A percentile compares a stretch with the other conserved stretches of the same genome.
These are phyloP conservation scores for Lagopus muta DNA, from an alignment of 2,113 vertebrate genomes.

Conservation along the genomic window DNA sequence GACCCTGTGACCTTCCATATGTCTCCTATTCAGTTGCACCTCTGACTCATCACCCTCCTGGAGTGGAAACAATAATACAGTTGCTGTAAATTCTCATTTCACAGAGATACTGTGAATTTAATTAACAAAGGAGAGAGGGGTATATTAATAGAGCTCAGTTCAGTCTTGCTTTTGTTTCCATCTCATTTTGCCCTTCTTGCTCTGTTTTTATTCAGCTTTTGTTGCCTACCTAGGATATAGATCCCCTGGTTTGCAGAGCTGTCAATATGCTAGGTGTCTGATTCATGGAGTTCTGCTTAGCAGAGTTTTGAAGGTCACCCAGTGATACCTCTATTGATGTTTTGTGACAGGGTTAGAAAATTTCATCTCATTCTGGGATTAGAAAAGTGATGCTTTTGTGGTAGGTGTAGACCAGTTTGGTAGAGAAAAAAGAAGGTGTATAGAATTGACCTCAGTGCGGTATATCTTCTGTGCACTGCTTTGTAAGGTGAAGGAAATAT, in stretches of 20 bases:
- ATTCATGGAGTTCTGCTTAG: background rate
- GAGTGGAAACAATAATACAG: background rate
- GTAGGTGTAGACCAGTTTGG: background rate
- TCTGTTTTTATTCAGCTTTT: background rate
- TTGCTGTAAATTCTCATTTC: background rate
- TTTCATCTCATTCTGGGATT: background rate
- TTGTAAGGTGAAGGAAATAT: background rate
- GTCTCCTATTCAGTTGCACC: background rate
- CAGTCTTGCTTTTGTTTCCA: background rate
- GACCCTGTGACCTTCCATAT: background rate
- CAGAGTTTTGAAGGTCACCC: background rate
- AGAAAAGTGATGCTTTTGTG: background rate
- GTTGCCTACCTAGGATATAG: background rate
- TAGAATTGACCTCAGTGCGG: background rate
- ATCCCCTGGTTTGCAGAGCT: background rate
- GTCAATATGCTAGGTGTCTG: background rate
- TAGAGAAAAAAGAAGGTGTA: background rate
- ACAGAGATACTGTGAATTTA: conserved; percentile 28
- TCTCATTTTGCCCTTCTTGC: background rate
- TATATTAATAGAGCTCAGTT: background rate
- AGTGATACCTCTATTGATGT: background rate
- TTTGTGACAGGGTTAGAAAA: background rate
- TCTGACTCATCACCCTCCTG: background rate
- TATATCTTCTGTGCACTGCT: background rate
- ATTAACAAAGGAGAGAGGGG: background rate